Percentiles rank a stretch among this genome's conserved stretches.
Conservation (phyloP, 2,797 vertebrate species). For the Tapera naevia region DNA sequence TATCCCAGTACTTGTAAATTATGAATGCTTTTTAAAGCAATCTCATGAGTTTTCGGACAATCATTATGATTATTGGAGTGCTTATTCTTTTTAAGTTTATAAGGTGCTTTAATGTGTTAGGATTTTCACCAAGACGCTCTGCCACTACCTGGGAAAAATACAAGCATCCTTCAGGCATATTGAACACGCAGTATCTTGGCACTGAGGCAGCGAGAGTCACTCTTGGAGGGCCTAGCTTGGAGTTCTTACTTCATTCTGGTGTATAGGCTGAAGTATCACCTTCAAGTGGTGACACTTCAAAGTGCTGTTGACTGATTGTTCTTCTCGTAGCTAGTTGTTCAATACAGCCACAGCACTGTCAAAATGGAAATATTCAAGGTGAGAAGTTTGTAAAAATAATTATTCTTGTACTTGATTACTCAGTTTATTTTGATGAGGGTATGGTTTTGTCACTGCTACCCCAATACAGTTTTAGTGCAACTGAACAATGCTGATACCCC, state of each 20-base stretch:
- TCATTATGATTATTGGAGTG: neutral
- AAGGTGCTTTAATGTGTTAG: neutral
- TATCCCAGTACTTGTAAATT: neutral
- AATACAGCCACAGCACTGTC: neutral
- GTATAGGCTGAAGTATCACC: neutral
- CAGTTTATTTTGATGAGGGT: neutral
- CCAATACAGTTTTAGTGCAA: neutral
- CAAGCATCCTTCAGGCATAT: neutral
- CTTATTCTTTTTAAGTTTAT: neutral
- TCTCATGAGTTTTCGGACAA: neutral
- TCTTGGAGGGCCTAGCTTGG: neutral
- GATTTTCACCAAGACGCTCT: neutral
- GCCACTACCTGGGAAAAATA: neutral
- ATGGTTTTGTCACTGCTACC: rapidly evolving
- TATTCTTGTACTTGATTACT: neutral
- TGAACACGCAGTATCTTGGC: neutral
- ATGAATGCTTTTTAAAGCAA: neutral
- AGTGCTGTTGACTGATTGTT: neutral
- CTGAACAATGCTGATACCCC: neutral
- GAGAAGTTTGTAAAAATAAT: neutral
- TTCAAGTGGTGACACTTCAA: neutral
- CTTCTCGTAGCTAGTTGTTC: neutral
- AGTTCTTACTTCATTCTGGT: neutral
- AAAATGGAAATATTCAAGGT: neutral
- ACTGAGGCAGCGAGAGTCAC: neutral